Evolutionary conservation across 2,113 vertebrate genomes (phyloP), one percentile per base, ranked within the genome.

Genomic region (Brachirus orientalis): DNA sequence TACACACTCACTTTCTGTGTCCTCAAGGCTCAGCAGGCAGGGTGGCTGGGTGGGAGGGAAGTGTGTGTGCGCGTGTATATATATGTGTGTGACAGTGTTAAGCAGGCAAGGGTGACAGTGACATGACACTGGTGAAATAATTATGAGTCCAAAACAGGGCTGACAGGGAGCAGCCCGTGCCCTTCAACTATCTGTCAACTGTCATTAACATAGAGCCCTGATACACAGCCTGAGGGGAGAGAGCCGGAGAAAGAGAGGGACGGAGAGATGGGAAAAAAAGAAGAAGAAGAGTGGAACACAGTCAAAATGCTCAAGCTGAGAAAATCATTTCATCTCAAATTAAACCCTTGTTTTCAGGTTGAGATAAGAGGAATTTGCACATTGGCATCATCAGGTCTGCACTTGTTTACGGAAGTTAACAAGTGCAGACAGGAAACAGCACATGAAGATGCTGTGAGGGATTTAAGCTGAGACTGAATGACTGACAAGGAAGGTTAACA

Each of bases 51-150:
- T 18, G 55, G 44, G 43, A 47, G 52, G 22, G 56, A 51, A 20
- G 59, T 44, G 62, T 63, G 71, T 59, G 72, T 69, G 48, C 51
- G 51, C 80, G 63, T 66, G 50, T 57, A 48, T 73, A 77, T 72
- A 62, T 61, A 72, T 75, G 82, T 79, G 79, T 94, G 94, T 92
- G 95, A 95, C 93, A 95, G 94, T 94, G 94, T 94, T 95, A 88
- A 86, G 95, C 94, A 94, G 91, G 94, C 94, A 89, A 94, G 94
- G 96, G 92, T 98, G 97, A 98, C 97, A 98, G 96, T 95, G 94
- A 92, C 94, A 95, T 98, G 97, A 98, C 97, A 98, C 96, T 90
- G 94, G 96, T 96, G 96, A 98, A 97, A 98, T 99, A 98, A 98
- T 98, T 98, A 98, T 96, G 96, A 99, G 98, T 95, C 97, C 97